Base-by-base conservation (phyloP, 1,140 invertebrate species). In the Chironomus tepperi region DNA sequence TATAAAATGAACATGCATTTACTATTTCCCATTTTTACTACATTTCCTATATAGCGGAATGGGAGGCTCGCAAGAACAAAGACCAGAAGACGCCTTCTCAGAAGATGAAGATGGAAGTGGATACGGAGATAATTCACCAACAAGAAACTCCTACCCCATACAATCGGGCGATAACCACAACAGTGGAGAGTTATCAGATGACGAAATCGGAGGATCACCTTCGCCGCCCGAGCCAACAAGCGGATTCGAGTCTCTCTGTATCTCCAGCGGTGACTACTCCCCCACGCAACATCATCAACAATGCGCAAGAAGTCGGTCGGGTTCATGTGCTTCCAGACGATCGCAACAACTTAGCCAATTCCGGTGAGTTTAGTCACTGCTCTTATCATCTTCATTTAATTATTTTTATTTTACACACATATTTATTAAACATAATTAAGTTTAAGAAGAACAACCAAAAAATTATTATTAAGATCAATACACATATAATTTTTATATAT, bases 131-230 rank as follows among this genome's bases (percentile, higher is more conserved):
- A 57, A 57, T n/a, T 82, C 81, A 80, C 81, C 81, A 78, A 81
- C 81, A 78, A 77, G 80, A 81, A 80, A 82, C 80, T 82, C 81
- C 77, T 82, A 82, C 77, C 76, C 80, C 81, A 80, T 81, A 78
- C 81, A 82, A 76, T 79, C 81, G 79, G 80, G 81, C 81, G 82
- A 81, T 81, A 80, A 80, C 81, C 80, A 82, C 81, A 81, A 81
- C 80, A 82, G 81, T 87, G 86, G 86, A 87, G 86, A 86, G 85
- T 81, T 87, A 86, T 86, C 86, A 86, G 86, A 84, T 84, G 83
- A 87, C 86, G 86, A 86, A 81, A 79, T 73, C 18, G 74, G 73
- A 74, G 73, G 73, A 76, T 74, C 75, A 34, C 24, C 24, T 73
- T 72, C 81, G 81, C 72, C 77, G 75, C 79, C 80, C 76, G 80